Percentiles rank a stretch among this genome's conserved stretches.
Conservation (phyloP, 23 tunicate genomes). For the Ascidia mentula region DNA sequence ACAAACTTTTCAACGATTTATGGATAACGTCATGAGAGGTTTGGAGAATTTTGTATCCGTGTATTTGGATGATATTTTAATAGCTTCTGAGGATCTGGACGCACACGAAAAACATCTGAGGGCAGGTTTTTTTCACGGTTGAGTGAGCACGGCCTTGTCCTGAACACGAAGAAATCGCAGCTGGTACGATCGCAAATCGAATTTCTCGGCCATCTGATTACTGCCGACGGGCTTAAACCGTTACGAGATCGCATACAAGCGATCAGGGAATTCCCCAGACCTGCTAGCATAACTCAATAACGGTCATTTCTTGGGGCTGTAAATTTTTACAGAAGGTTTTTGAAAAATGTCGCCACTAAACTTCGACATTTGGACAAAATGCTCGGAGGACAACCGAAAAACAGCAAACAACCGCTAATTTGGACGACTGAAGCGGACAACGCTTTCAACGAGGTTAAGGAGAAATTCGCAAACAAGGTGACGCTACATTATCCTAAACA, state of each 20-base stretch:
- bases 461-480: not conserved
- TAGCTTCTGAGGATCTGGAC: not conserved
- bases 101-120: slow-evolving; percentile 12
- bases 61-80: not conserved
- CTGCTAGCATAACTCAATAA: not conserved
- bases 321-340: not conserved
- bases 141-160: not conserved
- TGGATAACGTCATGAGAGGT: not conserved
- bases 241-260: not conserved
- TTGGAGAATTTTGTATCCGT: slow-evolving; percentile 15
- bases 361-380: not conserved
- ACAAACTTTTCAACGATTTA: slow-evolving; percentile 14
- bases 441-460: not conserved
- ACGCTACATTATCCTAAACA: not conserved
- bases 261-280: slow-evolving; percentile 1
- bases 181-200: not conserved
- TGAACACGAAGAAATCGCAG: not conserved
- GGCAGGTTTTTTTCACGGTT: not conserved
- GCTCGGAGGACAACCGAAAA: not conserved
- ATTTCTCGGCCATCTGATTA: slow-evolving; percentile 12
- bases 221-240: not conserved
- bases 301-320: not conserved
- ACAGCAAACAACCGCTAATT: not conserved
- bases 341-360: not conserved
- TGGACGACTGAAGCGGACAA: not conserved